phyloP scores from a whole-genome alignment of 92 coral and sea anemone genomes.

The Parazoanthus darwini region DNA sequence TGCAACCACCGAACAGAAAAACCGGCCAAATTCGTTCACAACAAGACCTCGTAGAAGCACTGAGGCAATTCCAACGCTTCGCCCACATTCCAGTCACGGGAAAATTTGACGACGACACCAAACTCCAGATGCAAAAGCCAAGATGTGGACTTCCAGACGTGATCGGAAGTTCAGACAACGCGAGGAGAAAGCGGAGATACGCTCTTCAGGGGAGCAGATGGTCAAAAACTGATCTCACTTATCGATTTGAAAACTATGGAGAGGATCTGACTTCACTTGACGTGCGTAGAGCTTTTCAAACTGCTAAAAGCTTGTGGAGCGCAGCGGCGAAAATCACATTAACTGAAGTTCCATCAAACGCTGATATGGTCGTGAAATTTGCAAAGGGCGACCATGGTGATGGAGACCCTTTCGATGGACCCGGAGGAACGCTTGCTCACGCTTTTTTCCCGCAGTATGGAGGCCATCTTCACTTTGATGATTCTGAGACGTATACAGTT shows the following conservation, averaged over 20 bases:
- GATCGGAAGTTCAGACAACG: slow-evolving; percentile 51
- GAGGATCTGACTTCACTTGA: slow-evolving; percentile 58
- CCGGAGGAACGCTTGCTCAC: slow-evolving; percentile 69
- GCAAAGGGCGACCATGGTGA: slow-evolving; percentile 53
- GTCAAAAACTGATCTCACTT: slow-evolving; percentile 65
- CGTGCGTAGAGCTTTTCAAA: slow-evolving; percentile 55
- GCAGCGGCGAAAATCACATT: slow-evolving; percentile 52
- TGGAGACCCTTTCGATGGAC: slow-evolving; percentile 67
- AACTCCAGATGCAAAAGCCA: slow-evolving; percentile 45
- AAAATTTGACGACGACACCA: slow-evolving; percentile 38
- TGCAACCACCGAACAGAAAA: slow-evolving; percentile 14
- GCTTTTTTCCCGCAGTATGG: slow-evolving; percentile 67
- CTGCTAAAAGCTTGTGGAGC: slow-evolving; percentile 64
- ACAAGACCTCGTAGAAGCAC: slow-evolving; percentile 10
- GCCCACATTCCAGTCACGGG: slow-evolving; percentile 39
- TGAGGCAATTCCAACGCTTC: slow-evolving; percentile 35
- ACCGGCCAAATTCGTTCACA: slow-evolving; percentile 31
- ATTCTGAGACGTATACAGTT: slow-evolving; percentile 52
- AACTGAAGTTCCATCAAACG: slow-evolving; percentile 47
- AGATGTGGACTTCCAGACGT: slow-evolving; percentile 67
- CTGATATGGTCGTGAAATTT: slow-evolving; percentile 45
- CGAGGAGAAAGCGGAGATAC: slow-evolving; percentile 53
- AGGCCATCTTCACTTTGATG: slow-evolving; percentile 63
- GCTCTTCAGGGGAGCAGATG: slow-evolving; percentile 64
- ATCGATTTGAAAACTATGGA: slow-evolving; percentile 63